Conservation (phyloP, 2,888 invertebrate genomes). For the Polylopha cassiicola region DNA sequence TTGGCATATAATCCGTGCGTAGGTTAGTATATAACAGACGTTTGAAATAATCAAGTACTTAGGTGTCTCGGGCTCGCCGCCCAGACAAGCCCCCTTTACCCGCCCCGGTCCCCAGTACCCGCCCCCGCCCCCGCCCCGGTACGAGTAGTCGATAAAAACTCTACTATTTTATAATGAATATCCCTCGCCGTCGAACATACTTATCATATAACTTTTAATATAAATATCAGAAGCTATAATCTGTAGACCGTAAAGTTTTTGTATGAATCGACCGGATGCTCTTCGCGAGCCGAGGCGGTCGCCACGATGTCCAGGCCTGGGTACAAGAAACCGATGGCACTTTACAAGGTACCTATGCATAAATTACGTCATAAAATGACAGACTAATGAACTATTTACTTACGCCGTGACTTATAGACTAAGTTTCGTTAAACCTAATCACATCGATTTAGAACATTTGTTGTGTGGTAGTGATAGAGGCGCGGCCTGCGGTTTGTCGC, state of each 20-base stretch:
- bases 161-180: constrained; percentile 46
- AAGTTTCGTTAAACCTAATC: constrained; percentile 70
- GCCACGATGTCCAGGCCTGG: too few relatives aligned
- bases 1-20: constrained; percentile 48
- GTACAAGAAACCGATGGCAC: constrained; percentile 66
- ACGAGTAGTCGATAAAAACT: constrained; percentile 40
- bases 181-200: constrained; percentile 35
- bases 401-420: constrained; percentile 70
- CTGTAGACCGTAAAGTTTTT: constrained; percentile 34
- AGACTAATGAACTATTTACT: constrained; percentile 69
- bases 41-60: background rate
- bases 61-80: too few relatives aligned
- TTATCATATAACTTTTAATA: constrained; percentile 42
- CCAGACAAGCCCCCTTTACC: too few relatives aligned
- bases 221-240: constrained; percentile 51
- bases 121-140: constrained; percentile 4
- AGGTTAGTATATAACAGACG: constrained; percentile 3
- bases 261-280: constrained; percentile 19
- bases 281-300: constrained; percentile 7
- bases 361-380: constrained; percentile 72
- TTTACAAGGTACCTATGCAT: constrained; percentile 67
- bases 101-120: too few relatives aligned
- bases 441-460: constrained; percentile 77
- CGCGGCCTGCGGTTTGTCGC: constrained; percentile 64
- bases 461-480: constrained; percentile 72